Evolutionary conservation across 2,797 vertebrate genomes (phyloP).

Genomic region (Gambelia wislizenii): DNA sequence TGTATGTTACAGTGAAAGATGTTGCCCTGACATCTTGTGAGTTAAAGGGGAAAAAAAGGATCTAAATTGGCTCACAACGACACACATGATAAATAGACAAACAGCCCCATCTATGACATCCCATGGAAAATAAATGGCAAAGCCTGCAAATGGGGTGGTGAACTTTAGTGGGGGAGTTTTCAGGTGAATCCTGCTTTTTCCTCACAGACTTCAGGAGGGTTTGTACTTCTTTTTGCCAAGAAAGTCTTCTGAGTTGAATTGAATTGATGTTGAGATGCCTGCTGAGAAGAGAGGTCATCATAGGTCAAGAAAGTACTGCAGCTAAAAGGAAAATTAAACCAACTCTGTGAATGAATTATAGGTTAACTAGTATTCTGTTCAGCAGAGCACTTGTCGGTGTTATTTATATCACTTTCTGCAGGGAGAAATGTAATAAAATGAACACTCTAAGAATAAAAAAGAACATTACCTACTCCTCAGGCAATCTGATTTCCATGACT

Average conservation of each 20-base stretch:
- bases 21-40: background rate
- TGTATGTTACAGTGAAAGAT: background rate
- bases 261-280: background rate
- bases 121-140: background rate
- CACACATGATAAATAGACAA: no score
- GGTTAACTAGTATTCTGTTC: constrained; percentile 41
- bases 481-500: constrained; percentile 26
- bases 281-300: background rate
- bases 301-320: background rate
- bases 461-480: constrained; percentile 2
- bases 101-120: background rate
- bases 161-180: background rate
- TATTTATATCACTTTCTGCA: constrained; percentile 35
- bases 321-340: constrained; percentile 37
- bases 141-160: background rate
- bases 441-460: constrained; percentile 28
- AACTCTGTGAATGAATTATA: constrained; percentile 34
- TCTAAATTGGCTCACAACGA: background rate
- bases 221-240: background rate
- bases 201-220: background rate
- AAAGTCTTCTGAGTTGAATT: constrained; percentile 20
- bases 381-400: constrained; percentile 12
- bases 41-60: background rate
- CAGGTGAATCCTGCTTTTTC: background rate
- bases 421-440: constrained; percentile 15